A percentile compares a stretch with the other conserved stretches of the same genome.
Evolutionary conservation across 1,140 invertebrate genomes (phyloP).

Genomic region (Bombus soroeensis): DNA sequence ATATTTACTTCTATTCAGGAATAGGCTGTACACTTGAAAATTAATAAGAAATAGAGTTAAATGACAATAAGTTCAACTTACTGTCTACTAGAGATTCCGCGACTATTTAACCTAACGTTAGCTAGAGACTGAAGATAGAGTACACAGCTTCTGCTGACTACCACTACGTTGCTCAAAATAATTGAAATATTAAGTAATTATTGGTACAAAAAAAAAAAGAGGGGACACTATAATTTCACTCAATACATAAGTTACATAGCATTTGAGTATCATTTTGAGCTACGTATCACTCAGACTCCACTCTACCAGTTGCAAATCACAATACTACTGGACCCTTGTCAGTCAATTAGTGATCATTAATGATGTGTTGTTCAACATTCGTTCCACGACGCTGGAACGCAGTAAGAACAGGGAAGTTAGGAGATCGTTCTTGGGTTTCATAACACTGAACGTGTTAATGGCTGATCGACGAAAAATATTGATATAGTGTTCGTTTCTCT

Average conservation of each 20-base stretch:
- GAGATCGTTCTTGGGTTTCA: neutral
- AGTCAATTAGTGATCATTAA: neutral
- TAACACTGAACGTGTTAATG: slow-evolving; percentile 13
- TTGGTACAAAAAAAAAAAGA: neutral
- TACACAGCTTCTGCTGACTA: neutral
- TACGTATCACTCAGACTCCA: neutral
- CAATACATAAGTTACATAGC: neutral
- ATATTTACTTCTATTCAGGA: neutral
- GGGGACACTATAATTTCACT: neutral
- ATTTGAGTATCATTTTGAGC: neutral
- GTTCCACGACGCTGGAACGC: neutral
- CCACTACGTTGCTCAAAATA: neutral
- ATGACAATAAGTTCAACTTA: neutral
- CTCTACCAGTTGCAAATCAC: neutral
- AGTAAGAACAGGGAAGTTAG: neutral
- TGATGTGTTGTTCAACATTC: neutral
- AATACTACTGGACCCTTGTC: slow-evolving; percentile 1
- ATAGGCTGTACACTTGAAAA: slow-evolving; percentile 4
- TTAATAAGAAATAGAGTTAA: neutral
- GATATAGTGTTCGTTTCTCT: neutral
- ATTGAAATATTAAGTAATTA: neutral
- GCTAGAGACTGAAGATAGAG: neutral
- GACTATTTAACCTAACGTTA: neutral
- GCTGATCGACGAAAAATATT: slow-evolving; percentile 11
- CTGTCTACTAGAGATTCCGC: neutral